Evolutionary conservation across 1,140 invertebrate species (phyloP), one percentile per base, ranked within the genome.

Genomic region (Mesaphorura yosii): DNA sequence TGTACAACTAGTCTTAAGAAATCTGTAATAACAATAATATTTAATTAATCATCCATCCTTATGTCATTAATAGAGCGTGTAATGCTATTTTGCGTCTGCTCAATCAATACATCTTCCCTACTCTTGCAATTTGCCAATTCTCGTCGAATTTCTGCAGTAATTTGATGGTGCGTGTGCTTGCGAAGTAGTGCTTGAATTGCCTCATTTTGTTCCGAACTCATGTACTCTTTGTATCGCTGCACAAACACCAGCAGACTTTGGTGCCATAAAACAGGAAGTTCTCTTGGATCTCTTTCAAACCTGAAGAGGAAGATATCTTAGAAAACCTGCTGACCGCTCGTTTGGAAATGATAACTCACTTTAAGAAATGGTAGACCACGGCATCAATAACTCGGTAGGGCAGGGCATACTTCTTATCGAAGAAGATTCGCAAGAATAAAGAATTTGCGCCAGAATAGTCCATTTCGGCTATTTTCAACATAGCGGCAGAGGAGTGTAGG

Each of bases 341-440:
- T 51, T 51, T 44, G 31, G 34, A 49, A 42, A 23, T 3, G 27
- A 42, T 26, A 20, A 51, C 58, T 69, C 71, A 88, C 84, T 79
- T 82, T 5, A 95, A 65, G 69, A 98, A 98, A 71, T 98, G 92
- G 68, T 88, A 86, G 2, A 98, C 90, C n/a, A 91, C 76, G 12
- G 86, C 88, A 75, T 98, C 94, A 15, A 98, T 77, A 2, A 96
- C 93, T 64, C 89, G 76, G 69, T 90, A 98, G 1, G 94, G 94
- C 37, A 98, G 71, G 1, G 94, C 91, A 75, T 98, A 98, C 69
- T 96, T 96, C 70, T 98, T 99, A 66, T 98, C 93, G 51, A 98
- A 80, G 47, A 99, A 80, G 66, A 92, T 86, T 41, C 90, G 76
- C 25, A 99, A 73, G 66, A 99, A 94, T 63, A 98, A 91, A 45